Evolutionary conservation across 92 coral and sea anemone species (phyloP), one percentile per base, ranked within the genome.

Genomic region (Phenganax subtilis): DNA sequence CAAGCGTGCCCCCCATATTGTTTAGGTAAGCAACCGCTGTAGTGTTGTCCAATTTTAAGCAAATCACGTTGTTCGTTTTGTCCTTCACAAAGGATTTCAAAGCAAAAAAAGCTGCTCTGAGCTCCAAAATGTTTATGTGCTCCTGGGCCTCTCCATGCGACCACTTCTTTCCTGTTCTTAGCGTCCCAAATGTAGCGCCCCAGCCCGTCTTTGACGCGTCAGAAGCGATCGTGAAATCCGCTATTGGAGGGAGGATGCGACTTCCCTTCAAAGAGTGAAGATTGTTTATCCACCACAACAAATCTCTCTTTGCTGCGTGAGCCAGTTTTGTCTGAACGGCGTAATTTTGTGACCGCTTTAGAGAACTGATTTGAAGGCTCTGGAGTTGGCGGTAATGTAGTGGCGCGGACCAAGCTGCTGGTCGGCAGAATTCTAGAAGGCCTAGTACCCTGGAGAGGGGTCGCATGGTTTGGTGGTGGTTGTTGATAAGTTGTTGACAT

Each of bases 241-340:
- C 65, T 57, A 69, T 14, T 20, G 82, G 60, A 61, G 72, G 71
- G 25, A 58, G 52, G 55, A 83, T 74, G 20, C 51, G 7, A 7
- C 65, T 59, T 14, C 65, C 65, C 27, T 59, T 59, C 27, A 59
- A 59, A 25, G 65, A 59, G 16, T 59, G 65, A 14, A 59, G 16
- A 25, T 59, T 6, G 7, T 59, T 59, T 14, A 59, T 25, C 65
- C 65, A 59, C 65, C 7, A 59, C 16, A 59, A 25, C n/a, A 59
- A 25, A 25, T 59, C 65, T 59, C 0, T 14, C 65, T 25, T 59
- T 6, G 7, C 7, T 59, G 65, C 65, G 16, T 59, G 65, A 14
- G 65, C 3, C n/a, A 59, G 31, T 14, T 25, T 14, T 59, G 7
- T 59, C 65, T 25, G 16, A 1, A 25, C 27, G 65, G 2, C 27